Conservation (phyloP, 2,797 vertebrate genomes). For the Clarias laeviceps region DNA sequence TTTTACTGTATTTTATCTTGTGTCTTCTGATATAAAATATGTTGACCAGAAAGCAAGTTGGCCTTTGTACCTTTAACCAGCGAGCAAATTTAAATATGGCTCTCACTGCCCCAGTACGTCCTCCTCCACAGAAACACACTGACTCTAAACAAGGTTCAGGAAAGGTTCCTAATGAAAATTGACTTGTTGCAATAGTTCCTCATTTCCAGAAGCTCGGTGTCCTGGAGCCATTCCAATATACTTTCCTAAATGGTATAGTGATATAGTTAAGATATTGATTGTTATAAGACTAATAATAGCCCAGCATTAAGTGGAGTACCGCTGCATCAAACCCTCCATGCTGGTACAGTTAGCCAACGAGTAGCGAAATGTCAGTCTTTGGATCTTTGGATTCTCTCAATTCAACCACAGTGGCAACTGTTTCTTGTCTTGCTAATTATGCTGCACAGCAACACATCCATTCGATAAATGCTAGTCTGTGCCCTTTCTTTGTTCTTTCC, state of each 20-base stretch:
- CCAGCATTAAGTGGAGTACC: background rate
- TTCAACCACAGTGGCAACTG: conserved; percentile 19
- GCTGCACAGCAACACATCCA: conserved; percentile 18
- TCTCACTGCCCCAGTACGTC: background rate
- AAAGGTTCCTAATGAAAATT: conserved; percentile 7
- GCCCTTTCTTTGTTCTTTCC: conserved; percentile 35
- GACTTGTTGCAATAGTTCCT: conserved; percentile 3
- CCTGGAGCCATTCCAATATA: background rate
- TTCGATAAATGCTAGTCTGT: conserved; percentile 25
- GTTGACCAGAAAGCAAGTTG: background rate
- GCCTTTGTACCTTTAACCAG: background rate
- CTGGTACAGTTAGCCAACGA: background rate
- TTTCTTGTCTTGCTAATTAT: conserved; percentile 38
- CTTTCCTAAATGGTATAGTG: conserved; percentile 21
- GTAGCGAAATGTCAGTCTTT: background rate
- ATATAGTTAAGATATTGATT: conserved; percentile 26
- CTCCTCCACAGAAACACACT: background rate
- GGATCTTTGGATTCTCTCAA: conserved; percentile 19
- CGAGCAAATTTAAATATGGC: background rate
- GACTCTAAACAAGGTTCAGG: background rate
- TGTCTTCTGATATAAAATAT: background rate
- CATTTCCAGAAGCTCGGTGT: no score
- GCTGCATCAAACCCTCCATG: background rate
- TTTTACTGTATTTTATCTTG: background rate
- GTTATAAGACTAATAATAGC: conserved; percentile 20